Conservation (phyloP, 2,888 invertebrate genomes). For the Zaprionus obscuricornis region DNA sequence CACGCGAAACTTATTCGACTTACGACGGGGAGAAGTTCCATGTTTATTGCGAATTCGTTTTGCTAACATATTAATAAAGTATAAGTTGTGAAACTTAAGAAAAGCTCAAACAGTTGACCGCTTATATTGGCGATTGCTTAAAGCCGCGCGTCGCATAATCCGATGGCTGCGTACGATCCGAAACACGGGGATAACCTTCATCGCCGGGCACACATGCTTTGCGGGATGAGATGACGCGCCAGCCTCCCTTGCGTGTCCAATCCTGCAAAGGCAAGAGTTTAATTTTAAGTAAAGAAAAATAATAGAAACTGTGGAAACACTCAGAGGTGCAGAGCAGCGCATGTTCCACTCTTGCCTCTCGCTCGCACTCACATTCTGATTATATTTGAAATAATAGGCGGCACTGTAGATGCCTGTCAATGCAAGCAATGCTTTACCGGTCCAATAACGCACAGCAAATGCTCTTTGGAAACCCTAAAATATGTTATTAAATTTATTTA, state of each 20-base stretch:
- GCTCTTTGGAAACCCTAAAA: conserved; percentile 86
- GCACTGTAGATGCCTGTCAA: conserved; percentile 84
- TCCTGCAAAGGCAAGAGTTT: too few relatives aligned
- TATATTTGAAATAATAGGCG: conserved; percentile 93
- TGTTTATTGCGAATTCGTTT: conserved; percentile 58
- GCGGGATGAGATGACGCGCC: conserved; percentile 86
- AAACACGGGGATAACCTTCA: conserved; percentile 87
- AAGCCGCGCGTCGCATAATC: conserved; percentile 91
- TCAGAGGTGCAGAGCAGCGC: not conserved
- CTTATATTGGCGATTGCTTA: conserved; percentile 84
- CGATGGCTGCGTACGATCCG: conserved; percentile 85
- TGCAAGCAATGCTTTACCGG: conserved; percentile 86
- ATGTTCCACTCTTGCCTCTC: not conserved
- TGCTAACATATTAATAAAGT: conserved; percentile 53
- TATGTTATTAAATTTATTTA: not conserved
- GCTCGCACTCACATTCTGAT: conserved; percentile 89
- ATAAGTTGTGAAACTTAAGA: conserved; percentile 41
- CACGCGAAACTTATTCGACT: too few relatives aligned
- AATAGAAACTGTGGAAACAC: not conserved
- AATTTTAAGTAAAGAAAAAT: too few relatives aligned
- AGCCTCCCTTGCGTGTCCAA: conserved; percentile 91
- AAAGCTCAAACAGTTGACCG: conserved; percentile 10
- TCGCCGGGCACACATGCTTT: conserved; percentile 87
- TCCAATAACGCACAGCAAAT: conserved; percentile 85
- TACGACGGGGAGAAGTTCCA: conserved; percentile 39